A percentile compares a stretch with the other conserved stretches of the same genome.
Evolutionary conservation across 2,797 vertebrate genomes (phyloP).

Genomic region (Caiman crocodilus): DNA sequence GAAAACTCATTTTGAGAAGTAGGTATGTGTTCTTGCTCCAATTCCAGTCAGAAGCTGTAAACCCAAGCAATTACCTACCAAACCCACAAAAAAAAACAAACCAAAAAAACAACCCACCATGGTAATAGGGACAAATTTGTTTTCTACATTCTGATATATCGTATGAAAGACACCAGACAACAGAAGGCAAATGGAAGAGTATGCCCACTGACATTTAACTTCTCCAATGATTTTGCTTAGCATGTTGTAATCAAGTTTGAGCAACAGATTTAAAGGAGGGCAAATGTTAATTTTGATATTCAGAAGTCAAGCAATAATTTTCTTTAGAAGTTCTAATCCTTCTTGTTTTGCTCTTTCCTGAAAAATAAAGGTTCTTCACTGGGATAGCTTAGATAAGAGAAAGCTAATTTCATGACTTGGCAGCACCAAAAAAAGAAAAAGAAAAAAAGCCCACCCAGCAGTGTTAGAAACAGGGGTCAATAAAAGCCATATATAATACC

Average conservation of each 20-base stretch:
- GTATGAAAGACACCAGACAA: slow-evolving; percentile 75
- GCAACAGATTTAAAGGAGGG: slow-evolving; percentile 23
- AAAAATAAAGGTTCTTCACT: slow-evolving; percentile 73
- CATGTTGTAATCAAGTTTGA: slow-evolving; percentile 70
- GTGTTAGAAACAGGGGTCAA: slow-evolving; percentile 65
- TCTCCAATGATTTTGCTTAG: slow-evolving; percentile 66
- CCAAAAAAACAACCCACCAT: no score
- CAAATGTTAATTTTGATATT: slow-evolving; percentile 57
- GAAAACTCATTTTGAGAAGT: slow-evolving; percentile 49
- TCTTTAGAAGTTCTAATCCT: slow-evolving; percentile 69
- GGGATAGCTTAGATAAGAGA: slow-evolving; percentile 68
- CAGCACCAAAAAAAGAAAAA: slow-evolving; percentile 47
- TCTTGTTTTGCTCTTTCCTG: slow-evolving; percentile 71
- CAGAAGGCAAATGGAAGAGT: slow-evolving; percentile 77
- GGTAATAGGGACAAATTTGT: not conserved
- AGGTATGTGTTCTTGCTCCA: slow-evolving; percentile 22
- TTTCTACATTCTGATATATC: slow-evolving; percentile 40
- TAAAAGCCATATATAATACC: slow-evolving; percentile 65
- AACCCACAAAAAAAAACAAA: slow-evolving; percentile 24
- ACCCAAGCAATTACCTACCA: slow-evolving; percentile 52
- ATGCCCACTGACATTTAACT: slow-evolving; percentile 74
- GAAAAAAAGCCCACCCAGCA: not conserved
- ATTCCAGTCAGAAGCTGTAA: slow-evolving; percentile 41
- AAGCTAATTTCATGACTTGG: slow-evolving; percentile 70
- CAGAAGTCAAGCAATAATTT: slow-evolving; percentile 56